Conservation (phyloP, 1,140 invertebrate species). For the Eupeodes corollae region DNA sequence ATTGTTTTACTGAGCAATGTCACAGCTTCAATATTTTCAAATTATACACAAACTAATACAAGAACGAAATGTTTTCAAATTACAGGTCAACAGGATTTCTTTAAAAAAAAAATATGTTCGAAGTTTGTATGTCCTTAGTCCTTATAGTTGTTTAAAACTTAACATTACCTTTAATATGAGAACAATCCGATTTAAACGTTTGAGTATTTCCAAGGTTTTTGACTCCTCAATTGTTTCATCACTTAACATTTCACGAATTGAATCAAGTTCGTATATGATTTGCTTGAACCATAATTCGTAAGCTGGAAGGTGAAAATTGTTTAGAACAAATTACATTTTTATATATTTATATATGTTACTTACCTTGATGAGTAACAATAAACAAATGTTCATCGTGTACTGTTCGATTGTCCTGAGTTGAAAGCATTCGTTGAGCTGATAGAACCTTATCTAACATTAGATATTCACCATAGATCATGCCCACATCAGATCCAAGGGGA, state of each 20-base stretch:
- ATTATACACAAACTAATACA: no score
- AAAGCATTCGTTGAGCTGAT: conserved; percentile 71
- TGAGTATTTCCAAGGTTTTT: conserved; percentile 85
- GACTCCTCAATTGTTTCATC: conserved; percentile 74
- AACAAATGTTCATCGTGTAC: conserved; percentile 98
- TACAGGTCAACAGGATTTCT: no score
- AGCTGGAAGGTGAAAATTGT: conserved; percentile 49
- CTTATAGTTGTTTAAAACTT: no score
- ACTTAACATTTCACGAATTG: conserved; percentile 72
- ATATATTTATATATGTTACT: no score
- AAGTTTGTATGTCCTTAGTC: no score
- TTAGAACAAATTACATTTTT: not conserved
- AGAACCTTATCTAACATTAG: conserved; percentile 84
- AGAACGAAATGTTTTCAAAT: no score
- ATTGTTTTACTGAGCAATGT: no score
- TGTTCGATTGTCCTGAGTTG: conserved; percentile 51
- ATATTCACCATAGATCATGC: conserved; percentile 77
- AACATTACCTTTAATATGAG: conserved; percentile 81
- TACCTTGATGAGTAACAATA: conserved; percentile 96
- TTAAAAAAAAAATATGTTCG: no score
- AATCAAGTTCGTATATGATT: conserved; percentile 94
- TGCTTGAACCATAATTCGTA: conserved; percentile 99
- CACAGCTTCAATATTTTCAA: no score
- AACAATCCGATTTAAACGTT: conserved; percentile 81
- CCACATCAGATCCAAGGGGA: conserved; percentile 48